Percentiles rank a stretch among this genome's conserved stretches.
Evolutionary conservation across 2,797 vertebrate species (phyloP).

Genomic region (Alcedo quadribrachys): DNA sequence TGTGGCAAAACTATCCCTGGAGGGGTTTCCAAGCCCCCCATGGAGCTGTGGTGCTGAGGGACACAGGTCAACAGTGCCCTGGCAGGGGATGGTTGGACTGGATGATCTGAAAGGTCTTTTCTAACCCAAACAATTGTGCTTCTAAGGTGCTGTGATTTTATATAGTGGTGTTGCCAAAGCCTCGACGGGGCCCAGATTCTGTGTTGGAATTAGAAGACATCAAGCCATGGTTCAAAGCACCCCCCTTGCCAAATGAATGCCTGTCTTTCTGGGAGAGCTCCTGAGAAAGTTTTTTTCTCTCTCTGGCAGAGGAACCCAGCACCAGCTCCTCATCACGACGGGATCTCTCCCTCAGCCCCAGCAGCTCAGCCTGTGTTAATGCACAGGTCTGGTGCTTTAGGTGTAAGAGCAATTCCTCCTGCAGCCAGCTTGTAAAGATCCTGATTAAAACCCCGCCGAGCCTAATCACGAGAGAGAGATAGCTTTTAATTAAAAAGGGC

Average conservation of each 20-base stretch:
- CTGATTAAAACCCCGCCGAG: slow-evolving; percentile 61
- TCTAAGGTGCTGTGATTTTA: neutral
- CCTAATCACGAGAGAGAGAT: slow-evolving; percentile 48
- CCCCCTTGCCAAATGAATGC: accelerated
- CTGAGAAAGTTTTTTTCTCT: neutral
- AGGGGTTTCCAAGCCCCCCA: neutral
- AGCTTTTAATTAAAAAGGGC: slow-evolving; percentile 74
- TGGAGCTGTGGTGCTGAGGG: neutral
- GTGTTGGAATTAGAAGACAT: neutral
- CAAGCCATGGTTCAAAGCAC: accelerated
- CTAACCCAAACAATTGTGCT: neutral
- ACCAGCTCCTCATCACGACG: accelerated
- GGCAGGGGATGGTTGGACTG: neutral
- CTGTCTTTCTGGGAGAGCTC: neutral
- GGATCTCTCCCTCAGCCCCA: neutral
- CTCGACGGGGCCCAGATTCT: accelerated
- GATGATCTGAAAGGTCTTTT: neutral
- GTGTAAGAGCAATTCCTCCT: neutral
- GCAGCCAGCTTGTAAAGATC: slow-evolving; percentile 62
- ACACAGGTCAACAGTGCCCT: neutral
- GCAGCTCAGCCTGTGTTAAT: neutral
- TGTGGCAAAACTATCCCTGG: neutral
- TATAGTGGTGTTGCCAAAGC: neutral
- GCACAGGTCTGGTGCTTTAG: neutral
- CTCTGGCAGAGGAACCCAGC: neutral